A percentile compares a stretch with the other conserved stretches of the same genome.
These are phyloP conservation scores for Calameuta pallipes DNA, from an alignment of 2,888 invertebrate genomes.

Conservation along the genomic window DNA sequence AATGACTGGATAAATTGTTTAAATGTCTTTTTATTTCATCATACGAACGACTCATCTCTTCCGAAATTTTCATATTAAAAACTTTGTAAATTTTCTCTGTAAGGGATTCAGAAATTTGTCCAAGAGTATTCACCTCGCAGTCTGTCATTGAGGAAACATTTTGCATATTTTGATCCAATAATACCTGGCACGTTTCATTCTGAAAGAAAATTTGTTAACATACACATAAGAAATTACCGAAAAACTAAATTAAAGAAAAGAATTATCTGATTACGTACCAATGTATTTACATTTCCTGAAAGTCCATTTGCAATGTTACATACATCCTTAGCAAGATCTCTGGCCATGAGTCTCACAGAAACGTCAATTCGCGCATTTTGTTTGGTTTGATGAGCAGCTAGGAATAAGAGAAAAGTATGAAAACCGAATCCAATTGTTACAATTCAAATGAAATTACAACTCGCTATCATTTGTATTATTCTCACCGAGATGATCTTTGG, in stretches of 20 bases:
- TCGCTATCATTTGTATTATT: not conserved
- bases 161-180: slow-evolving; percentile 43
- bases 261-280: slow-evolving; percentile 37
- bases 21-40: slow-evolving; percentile 43
- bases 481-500: slow-evolving; percentile 45
- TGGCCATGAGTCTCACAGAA: slow-evolving; percentile 42
- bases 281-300: slow-evolving; percentile 33
- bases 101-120: slow-evolving; percentile 36
- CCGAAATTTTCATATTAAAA: slow-evolving; percentile 47
- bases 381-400: slow-evolving; percentile 32
- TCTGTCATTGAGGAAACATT: slow-evolving; percentile 38
- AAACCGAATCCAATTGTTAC: not conserved
- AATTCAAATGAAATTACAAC: not conserved
- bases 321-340: slow-evolving; percentile 40
- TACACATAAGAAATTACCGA: not conserved
- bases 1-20: slow-evolving; percentile 35
- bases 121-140: slow-evolving; percentile 37
- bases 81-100: slow-evolving; percentile 43
- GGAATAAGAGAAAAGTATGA: slow-evolving; percentile 14
- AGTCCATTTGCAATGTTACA: slow-evolving; percentile 35
- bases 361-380: slow-evolving; percentile 39
- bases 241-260: not conserved
- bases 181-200: slow-evolving; percentile 45
- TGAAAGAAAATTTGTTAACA: slow-evolving; percentile 26
- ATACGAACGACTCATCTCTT: slow-evolving; percentile 45